Percentiles rank a stretch among this genome's conserved stretches.
These are phyloP conservation scores for Magallana gigas DNA, from an alignment of 1,140 invertebrate genomes.

Conservation along the genomic window DNA sequence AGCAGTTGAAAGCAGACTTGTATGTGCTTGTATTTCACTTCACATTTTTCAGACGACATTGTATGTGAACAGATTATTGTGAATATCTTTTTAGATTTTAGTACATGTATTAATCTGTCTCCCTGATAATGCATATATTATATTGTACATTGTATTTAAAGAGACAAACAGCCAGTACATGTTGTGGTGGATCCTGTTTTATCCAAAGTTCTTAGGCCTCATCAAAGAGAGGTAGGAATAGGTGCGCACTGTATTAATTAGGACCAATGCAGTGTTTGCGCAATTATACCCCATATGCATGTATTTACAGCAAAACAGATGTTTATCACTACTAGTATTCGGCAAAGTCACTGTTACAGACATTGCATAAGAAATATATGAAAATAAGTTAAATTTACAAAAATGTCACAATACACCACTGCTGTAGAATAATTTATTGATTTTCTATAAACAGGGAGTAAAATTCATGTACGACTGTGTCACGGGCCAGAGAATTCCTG, in stretches of 20 bases:
- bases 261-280: neutral
- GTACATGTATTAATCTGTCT: neutral
- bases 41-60: too few species aligned
- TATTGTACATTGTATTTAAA: slow-evolving; percentile 65
- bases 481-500: slow-evolving; percentile 92
- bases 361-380: neutral
- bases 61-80: too few species aligned
- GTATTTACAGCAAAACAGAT: too few species aligned
- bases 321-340: too few species aligned
- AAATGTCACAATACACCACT: too few species aligned
- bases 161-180: slow-evolving; percentile 85
- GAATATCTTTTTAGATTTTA: too few species aligned
- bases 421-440: neutral
- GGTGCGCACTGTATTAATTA: too few species aligned
- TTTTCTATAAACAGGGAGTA: slow-evolving; percentile 86
- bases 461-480: slow-evolving; percentile 99
- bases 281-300: neutral
- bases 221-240: slow-evolving; percentile 92
- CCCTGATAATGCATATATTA: neutral
- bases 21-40: slow-evolving; percentile 73
- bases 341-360: neutral
- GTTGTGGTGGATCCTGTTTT: slow-evolving; percentile 97
- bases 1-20: slow-evolving; percentile 88
- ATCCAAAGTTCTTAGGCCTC: slow-evolving; percentile 94
- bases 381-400: too few species aligned